phyloP scores from a whole-genome alignment of 2,113 vertebrate species.

The Elachura formosa region DNA sequence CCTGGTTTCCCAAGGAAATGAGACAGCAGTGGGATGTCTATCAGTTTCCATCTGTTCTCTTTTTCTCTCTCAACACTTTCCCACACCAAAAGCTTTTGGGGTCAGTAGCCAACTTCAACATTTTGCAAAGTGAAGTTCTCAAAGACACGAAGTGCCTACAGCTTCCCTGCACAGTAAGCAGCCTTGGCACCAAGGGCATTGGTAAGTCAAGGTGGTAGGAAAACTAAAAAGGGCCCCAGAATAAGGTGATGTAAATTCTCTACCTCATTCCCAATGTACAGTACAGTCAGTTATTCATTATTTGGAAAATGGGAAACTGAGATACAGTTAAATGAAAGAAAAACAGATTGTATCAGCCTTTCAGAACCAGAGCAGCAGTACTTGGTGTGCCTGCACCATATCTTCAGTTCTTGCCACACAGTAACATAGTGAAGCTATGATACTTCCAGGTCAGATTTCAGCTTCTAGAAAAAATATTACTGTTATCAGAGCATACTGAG shows the following conservation, averaged over 20 bases:
- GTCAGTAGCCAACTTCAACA: not conserved
- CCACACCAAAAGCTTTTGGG: slow-evolving; percentile 22
- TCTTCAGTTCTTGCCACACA: not conserved
- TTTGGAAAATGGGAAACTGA: not conserved
- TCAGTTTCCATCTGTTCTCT: slow-evolving; percentile 37
- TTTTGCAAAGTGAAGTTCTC: slow-evolving; percentile 7
- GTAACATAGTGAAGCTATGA: not conserved
- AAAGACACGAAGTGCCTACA: not conserved
- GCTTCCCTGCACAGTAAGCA: not conserved
- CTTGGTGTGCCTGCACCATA: not conserved
- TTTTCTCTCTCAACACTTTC: slow-evolving; percentile 12
- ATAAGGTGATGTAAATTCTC: not conserved
- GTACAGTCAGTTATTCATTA: not conserved
- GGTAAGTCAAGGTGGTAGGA: not conserved
- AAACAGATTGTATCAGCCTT: not conserved
- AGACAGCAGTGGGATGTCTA: slow-evolving; percentile 44
- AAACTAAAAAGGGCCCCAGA: not conserved
- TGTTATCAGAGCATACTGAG: not conserved
- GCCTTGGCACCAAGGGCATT: not conserved
- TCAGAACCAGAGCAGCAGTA: not conserved
- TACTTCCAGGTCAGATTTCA: not conserved
- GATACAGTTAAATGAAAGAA: not conserved
- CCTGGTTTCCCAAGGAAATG: slow-evolving; percentile 23
- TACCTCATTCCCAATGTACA: not conserved
- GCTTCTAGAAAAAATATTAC: not conserved